phyloP scores from a whole-genome alignment of 2,113 vertebrate genomes.

The Pyxicephalus adspersus region DNA sequence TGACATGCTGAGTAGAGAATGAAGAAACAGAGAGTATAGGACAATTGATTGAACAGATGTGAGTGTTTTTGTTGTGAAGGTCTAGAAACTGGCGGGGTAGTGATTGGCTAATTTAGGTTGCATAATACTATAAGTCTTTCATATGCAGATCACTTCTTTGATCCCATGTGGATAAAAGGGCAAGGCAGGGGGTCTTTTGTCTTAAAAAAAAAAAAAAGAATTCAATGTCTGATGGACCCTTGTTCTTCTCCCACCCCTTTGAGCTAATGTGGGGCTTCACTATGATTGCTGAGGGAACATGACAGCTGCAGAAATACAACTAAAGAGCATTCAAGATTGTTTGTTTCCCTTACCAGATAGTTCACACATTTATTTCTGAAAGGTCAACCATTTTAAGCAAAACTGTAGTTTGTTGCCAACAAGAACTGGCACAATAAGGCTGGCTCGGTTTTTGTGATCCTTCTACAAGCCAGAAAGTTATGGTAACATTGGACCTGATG shows the following conservation, averaged over 20 bases:
- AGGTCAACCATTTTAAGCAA: too few relatives aligned
- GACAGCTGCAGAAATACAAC: constrained; percentile 44
- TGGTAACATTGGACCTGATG: too few relatives aligned
- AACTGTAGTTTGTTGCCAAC: too few relatives aligned
- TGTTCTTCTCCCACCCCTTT: constrained; percentile 63
- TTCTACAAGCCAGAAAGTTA: too few relatives aligned
- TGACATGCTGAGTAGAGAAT: constrained; percentile 25
- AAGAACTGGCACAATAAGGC: too few relatives aligned
- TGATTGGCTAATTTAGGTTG: constrained; percentile 72
- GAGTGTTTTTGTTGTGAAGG: constrained; percentile 68
- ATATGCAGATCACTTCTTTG: constrained; percentile 79
- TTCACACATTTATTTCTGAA: too few relatives aligned
- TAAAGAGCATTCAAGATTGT: background rate
- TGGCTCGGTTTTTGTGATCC: too few relatives aligned
- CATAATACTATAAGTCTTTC: constrained; percentile 74
- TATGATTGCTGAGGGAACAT: constrained; percentile 27
- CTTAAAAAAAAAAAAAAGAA: constrained; percentile 86
- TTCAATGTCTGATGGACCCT: constrained; percentile 73
- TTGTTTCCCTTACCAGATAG: background rate
- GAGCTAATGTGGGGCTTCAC: constrained; percentile 27
- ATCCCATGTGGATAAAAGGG: constrained; percentile 75
- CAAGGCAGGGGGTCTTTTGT: constrained; percentile 81
- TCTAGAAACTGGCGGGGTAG: constrained; percentile 68
- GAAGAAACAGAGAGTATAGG: constrained; percentile 63
- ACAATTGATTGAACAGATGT: constrained; percentile 73